Base-by-base conservation (phyloP, 2,888 invertebrate species). In the Microchrysa polita region DNA sequence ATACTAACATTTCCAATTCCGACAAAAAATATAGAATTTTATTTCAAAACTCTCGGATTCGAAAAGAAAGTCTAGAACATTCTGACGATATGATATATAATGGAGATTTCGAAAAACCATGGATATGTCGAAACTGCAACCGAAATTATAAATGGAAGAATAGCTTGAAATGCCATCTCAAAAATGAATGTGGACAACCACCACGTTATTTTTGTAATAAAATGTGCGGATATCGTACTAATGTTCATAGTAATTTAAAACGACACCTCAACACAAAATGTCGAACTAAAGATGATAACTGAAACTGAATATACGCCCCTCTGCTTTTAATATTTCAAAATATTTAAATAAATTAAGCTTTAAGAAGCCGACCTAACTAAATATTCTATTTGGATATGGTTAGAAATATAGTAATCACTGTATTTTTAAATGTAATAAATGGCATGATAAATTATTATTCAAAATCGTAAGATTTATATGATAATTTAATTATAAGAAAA, bases 141-240 rank as follows among this genome's bases (percentile, higher is more conserved):
- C 89, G 91, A 82, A 89, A 90, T 79, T 93, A 93, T 83, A 89
- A 91, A 77, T 91, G 91, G 85, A 90, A 91, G 84, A 90, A 90
- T 79, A 91, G 92, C 23, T 88, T 93, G 79, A 87, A 90, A 80
- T 88, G 92, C 79, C 93, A 93, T 81, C 85, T 90, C 69, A 90
- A 90, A 55, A 88, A 89, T 78, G 90, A 90, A 80, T 90, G 90
- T 79, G 90, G 90, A 1, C 86, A 89, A 81, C 89, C 89, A 75
- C 85, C 85, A 0, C 83, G 84, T 52, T 85, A 83, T 73, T 85
- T 83, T 76, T 85, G 85, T 78, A 83, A 82, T 77, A 84, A 85
- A 78, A 81, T 84, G 76, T 85, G 85, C 76, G 85, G 85, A 57
- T 85, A 85, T 77, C 84, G 85, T 74, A 85, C 85, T 27, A 85